Percentiles rank a stretch among this genome's conserved stretches.
These are phyloP conservation scores for Pipistrellus kuhlii DNA, from an alignment of 2,797 vertebrate species.

Conservation along the genomic window DNA sequence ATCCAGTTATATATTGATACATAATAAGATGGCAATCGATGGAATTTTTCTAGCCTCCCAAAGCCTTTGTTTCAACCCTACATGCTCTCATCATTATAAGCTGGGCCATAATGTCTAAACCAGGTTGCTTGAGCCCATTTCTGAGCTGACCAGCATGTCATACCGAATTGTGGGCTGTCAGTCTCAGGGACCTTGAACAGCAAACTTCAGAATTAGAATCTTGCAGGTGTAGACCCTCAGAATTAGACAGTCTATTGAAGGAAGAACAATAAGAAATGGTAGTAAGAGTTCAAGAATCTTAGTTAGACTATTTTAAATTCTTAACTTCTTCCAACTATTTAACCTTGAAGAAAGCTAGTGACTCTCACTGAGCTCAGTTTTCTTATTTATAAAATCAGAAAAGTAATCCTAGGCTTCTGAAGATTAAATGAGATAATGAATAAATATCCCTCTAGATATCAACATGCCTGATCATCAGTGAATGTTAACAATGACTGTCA, in stretches of 20 bases:
- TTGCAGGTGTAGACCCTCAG: background rate
- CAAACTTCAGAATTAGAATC: background rate
- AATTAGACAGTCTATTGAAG: background rate
- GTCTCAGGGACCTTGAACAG: background rate
- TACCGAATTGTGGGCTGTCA: background rate
- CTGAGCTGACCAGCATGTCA: background rate
- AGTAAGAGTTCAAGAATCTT: background rate
- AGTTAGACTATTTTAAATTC: background rate
- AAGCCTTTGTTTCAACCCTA: background rate
- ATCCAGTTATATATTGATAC: background rate
- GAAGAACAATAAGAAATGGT: background rate
- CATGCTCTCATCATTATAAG: background rate
- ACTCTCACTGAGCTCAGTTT: conserved; percentile 22
- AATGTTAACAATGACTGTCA: conserved; percentile 17
- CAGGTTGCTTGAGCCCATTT: background rate
- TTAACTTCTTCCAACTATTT: conserved; percentile 10
- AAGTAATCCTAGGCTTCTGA: conserved; percentile 11
- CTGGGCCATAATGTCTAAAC: background rate
- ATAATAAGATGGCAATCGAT: background rate
- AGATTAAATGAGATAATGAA: background rate
- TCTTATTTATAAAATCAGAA: background rate
- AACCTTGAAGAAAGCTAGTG: background rate
- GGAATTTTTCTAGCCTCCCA: background rate
- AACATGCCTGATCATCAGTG: background rate
- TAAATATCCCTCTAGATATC: background rate